These are phyloP conservation scores for Noctilio leporinus DNA, from an alignment of 2,113 vertebrate species.

Conservation along the genomic window DNA sequence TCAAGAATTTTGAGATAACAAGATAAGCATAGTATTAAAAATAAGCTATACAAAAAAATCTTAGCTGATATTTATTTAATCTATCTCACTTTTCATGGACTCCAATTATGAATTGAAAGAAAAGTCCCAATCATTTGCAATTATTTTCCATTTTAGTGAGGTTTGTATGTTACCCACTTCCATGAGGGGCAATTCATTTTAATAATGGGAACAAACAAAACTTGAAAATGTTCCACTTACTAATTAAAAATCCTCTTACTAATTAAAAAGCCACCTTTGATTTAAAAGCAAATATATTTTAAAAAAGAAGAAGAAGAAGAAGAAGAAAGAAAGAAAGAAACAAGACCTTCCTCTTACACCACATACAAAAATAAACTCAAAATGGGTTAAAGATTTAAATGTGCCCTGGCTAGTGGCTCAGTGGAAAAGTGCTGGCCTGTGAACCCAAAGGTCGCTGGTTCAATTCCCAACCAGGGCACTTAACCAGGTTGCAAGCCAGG, in stretches of 20 bases:
- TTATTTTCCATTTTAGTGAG: neutral
- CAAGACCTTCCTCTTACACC: neutral
- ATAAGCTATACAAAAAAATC: neutral
- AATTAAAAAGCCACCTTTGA: neutral
- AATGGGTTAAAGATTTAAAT: neutral
- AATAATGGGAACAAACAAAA: neutral
- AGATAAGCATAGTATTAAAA: neutral
- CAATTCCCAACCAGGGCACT: no score
- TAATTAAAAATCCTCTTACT: slow-evolving; percentile 7
- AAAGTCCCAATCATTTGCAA: neutral
- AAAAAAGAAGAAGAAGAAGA: no score
- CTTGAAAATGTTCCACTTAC: neutral
- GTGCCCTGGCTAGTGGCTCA: no score
- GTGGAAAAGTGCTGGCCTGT: no score
- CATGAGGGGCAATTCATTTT: neutral
- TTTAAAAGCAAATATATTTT: neutral
- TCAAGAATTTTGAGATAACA: neutral
- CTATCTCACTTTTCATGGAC: neutral
- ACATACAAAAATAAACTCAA: neutral
- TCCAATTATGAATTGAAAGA: neutral
- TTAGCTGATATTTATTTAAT: neutral
- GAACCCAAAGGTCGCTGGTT: no score
- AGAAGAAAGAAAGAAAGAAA: neutral
- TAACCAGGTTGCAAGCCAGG: no score
- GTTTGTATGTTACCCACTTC: neutral